Percentiles rank a stretch among this genome's conserved stretches.
These are phyloP conservation scores for Zelleria hepariella DNA, from an alignment of 2,888 invertebrate species.

Conservation along the genomic window DNA sequence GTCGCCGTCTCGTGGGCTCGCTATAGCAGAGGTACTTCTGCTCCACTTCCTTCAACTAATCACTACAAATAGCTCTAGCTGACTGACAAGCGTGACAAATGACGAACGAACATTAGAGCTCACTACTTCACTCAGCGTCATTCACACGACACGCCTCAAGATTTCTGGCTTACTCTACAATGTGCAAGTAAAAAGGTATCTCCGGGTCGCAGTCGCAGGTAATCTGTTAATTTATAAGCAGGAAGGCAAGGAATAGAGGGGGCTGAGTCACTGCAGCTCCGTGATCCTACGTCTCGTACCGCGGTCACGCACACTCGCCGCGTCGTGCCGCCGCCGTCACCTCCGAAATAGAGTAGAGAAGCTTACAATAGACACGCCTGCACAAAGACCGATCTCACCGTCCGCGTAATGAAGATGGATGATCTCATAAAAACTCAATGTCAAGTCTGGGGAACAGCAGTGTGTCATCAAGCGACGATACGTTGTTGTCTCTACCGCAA, in stretches of 20 bases:
- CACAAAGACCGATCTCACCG: constrained; percentile 7
- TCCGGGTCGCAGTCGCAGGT: no score
- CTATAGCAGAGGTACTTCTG: background rate
- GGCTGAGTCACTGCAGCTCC: background rate
- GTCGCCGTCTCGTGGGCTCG: constrained; percentile 1
- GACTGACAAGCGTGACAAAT: no score
- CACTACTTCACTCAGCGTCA: no score
- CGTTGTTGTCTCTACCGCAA: background rate
- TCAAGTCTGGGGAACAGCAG: constrained; percentile 1
- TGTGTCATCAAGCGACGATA: background rate
- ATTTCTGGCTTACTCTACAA: no score
- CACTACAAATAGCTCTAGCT: background rate
- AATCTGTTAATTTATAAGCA: no score
- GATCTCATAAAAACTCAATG: constrained; percentile 3
- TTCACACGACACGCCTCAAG: no score
- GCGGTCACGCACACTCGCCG: background rate
- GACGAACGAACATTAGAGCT: no score
- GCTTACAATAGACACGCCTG: constrained; percentile 23
- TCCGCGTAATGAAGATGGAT: background rate
- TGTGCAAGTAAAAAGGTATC: no score
- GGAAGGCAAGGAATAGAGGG: background rate
- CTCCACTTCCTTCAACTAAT: background rate
- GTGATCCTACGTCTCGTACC: background rate
- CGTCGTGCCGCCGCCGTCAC: background rate
- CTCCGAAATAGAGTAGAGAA: constrained; percentile 66